Conservation (phyloP, 2,113 vertebrate species). For the Tangachromis dhanisi region DNA sequence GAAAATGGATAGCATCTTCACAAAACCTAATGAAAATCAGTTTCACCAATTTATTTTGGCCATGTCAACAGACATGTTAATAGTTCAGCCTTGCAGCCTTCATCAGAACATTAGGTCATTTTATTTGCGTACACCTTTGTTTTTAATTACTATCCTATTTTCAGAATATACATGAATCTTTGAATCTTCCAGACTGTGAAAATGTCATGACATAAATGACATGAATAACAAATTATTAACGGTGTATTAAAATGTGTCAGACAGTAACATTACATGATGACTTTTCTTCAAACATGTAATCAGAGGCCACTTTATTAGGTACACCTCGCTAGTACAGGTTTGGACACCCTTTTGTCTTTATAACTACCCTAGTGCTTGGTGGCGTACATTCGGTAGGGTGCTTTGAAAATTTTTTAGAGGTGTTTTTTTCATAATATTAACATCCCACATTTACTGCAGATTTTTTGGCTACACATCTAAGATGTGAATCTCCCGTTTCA, state of each 20-base stretch:
- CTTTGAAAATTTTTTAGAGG: background rate
- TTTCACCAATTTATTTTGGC: background rate
- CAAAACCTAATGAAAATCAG: background rate
- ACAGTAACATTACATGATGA: background rate
- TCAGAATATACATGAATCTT: background rate
- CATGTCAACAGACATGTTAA: background rate
- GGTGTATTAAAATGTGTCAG: background rate
- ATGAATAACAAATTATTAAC: background rate
- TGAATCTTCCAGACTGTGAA: background rate
- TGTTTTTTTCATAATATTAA: background rate
- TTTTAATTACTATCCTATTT: background rate
- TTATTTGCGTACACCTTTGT: accelerated
- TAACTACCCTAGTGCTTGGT: background rate
- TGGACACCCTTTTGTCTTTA: background rate
- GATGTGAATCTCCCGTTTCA: background rate
- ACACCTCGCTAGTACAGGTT: background rate
- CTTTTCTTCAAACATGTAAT: background rate
- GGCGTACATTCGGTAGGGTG: background rate
- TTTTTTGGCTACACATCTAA: background rate
- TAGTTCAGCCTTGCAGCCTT: background rate
- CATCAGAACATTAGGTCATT: background rate
- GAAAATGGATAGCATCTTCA: background rate
- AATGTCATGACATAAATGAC: background rate
- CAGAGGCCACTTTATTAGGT: background rate
- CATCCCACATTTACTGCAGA: background rate